Evolutionary conservation across 2,113 vertebrate genomes (phyloP).

Genomic region (Diadophis punctatus): DNA sequence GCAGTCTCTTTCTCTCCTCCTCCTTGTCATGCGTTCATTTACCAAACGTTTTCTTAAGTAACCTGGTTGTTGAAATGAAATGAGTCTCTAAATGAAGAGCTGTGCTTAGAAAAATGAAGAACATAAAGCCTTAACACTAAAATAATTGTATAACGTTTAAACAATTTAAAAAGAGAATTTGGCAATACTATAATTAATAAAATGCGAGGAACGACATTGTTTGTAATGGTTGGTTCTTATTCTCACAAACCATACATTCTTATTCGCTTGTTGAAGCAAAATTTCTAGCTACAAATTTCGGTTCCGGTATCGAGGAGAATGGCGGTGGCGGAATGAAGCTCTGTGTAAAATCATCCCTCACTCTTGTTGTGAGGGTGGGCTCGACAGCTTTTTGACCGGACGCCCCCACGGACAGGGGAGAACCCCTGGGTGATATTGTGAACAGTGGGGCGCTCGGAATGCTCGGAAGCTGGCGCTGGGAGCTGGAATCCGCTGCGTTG

Average conservation of each 20-base stretch:
- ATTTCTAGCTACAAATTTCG: neutral
- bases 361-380: no score
- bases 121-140: neutral
- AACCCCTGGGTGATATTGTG: no score
- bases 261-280: neutral
- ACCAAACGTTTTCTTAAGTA: neutral
- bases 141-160: neutral
- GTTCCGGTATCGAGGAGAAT: no score
- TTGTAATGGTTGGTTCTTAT: neutral
- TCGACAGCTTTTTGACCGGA: no score
- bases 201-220: neutral
- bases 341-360: no score
- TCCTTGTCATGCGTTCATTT: neutral
- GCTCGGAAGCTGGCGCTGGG: no score
- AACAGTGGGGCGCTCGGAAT: no score
- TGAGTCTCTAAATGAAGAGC: neutral
- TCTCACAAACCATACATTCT: neutral
- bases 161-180: neutral
- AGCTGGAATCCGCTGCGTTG: no score
- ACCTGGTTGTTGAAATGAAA: neutral
- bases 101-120: neutral
- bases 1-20: neutral
- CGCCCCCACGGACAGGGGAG: no score
- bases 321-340: no score
- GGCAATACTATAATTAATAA: neutral